Evolutionary conservation across 2,113 vertebrate genomes (phyloP), one percentile per base, ranked within the genome.

Genomic region (Tor tambroides): DNA sequence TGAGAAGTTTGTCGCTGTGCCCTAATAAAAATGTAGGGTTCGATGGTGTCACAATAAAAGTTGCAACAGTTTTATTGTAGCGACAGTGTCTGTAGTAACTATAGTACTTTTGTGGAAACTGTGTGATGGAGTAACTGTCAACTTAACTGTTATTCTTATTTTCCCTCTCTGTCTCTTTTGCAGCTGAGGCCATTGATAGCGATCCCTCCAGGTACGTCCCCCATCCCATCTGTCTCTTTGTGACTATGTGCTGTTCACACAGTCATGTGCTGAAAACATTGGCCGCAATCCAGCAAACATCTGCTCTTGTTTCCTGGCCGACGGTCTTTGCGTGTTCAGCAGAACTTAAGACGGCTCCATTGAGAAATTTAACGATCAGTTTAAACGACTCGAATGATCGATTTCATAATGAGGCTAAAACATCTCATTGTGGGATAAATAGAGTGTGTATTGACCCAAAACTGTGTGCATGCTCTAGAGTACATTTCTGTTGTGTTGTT

Each of bases 151-250:
- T 80, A n/a, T 54, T 10, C 51, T 56, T 74, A 38, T 43, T 32
- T 6, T 78, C 59, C 6, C 15, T 88, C 2, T 43, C 49, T 84
- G 46, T 86, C 65, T 86, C 83, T 89, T n/a, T 32, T 80, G 32
- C 88, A 96, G 95, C 95, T 11, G 94, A 96, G 87, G 94, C 95
- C 8, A 89, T 94, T 11, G 93, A 95, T 93, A 95, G 93, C 1
- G 95, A 96, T 91, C 93, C 95, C 69, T 95, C 95, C 90, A 95
- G 95, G 95, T 96, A 94, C 88, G 76, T 54, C 15, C 87, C 28
- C 12, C 46, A 63, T 82, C 59, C 63, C 35, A 54, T 80, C 75
- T 75, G 51, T 88, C 7, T 72, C n/a, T 83, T 26, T 76, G 26
- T 84, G 23, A 54, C 26, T 85, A 32, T 85, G 67, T 19, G 28